Percentiles rank a stretch among this genome's conserved stretches.
Conservation (phyloP, 2,797 vertebrate species). For the Alcedo atthis region DNA sequence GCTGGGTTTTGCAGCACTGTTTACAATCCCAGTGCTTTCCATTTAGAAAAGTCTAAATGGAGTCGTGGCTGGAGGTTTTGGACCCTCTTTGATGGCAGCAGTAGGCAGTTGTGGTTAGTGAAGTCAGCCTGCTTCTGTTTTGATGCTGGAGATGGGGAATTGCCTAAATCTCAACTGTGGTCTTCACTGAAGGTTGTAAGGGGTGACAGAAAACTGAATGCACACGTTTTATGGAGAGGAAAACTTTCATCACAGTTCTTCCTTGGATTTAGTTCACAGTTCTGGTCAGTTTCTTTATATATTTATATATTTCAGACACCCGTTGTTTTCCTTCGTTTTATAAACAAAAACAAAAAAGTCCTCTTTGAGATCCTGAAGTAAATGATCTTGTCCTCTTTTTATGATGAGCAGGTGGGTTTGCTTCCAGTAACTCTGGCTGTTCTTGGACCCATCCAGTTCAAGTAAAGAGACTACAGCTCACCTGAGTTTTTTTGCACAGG, state of each 20-base stretch:
- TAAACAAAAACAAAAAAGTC: neutral
- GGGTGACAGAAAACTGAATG: neutral
- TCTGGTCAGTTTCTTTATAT: neutral
- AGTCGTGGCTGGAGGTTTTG: neutral
- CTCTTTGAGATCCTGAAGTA: neutral
- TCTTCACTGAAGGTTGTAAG: neutral
- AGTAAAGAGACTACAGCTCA: neutral
- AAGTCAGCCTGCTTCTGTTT: neutral
- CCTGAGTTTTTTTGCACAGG: neutral
- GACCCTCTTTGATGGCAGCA: neutral
- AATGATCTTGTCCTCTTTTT: neutral
- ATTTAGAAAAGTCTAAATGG: neutral
- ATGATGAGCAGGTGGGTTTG: neutral
- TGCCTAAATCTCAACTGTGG: neutral
- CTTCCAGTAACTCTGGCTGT: neutral
- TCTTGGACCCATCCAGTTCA: neutral
- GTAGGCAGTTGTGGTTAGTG: neutral
- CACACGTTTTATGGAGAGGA: rapidly evolving
- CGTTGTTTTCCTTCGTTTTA: neutral
- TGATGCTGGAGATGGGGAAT: neutral
- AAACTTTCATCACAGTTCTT: neutral
- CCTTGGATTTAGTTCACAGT: neutral
- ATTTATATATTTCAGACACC: neutral
- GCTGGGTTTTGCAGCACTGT: neutral
- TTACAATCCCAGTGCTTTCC: neutral